Evolutionary conservation across 1,140 invertebrate genomes (phyloP).

Genomic region (Artemia franciscana): DNA sequence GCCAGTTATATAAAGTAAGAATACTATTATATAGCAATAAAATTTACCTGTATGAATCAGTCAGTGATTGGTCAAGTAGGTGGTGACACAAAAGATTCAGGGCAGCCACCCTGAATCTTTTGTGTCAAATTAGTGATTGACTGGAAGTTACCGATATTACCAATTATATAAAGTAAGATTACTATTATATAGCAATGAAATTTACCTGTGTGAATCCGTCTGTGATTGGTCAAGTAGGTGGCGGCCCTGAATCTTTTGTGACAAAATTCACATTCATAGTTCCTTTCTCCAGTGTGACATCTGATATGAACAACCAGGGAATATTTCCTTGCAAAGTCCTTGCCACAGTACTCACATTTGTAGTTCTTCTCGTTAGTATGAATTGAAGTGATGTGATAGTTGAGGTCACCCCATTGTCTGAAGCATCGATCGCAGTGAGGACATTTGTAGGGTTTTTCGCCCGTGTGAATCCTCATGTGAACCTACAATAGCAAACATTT

Average conservation of each 20-base stretch:
- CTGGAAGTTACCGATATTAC: too few species aligned
- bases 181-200: too few species aligned
- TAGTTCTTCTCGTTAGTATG: conserved; percentile 59
- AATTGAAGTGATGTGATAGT: conserved; percentile 63
- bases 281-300: conserved; percentile 70
- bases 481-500: conserved; percentile 23
- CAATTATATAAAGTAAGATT: too few species aligned
- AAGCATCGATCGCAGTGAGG: conserved; percentile 48
- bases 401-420: conserved; percentile 66
- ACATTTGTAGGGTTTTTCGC: conserved; percentile 55
- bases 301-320: conserved; percentile 69
- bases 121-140: too few species aligned
- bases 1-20: too few species aligned
- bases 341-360: conserved; percentile 73
- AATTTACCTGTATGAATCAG: too few species aligned
- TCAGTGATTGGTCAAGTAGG: too few species aligned
- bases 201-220: conserved; percentile 65
- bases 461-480: conserved; percentile 44
- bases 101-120: too few species aligned
- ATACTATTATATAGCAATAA: too few species aligned
- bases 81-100: too few species aligned
- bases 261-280: conserved; percentile 68
- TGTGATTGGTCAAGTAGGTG: conserved; percentile 59
- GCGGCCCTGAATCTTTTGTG: conserved; percentile 58
- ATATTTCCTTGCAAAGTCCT: conserved; percentile 76